Base-by-base conservation (phyloP, 2,113 vertebrate species). In the Trochalopteron elliotii region DNA sequence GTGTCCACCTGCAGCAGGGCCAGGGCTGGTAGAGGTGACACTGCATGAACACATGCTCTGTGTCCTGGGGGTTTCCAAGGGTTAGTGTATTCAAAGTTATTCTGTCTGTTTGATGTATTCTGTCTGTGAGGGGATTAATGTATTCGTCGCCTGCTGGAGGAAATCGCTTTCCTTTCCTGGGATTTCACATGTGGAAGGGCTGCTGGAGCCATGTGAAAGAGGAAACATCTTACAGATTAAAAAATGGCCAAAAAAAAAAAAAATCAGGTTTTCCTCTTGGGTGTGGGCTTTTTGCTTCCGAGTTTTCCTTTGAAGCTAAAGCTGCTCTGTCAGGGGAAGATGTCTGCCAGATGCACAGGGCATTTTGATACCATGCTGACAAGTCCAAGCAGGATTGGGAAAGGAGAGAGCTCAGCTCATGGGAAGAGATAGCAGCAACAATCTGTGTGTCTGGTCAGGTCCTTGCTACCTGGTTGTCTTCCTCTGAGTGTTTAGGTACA, bases 291-390 rank as follows among this genome's bases (percentile, higher is more conserved):
- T 86, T 94, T 72, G 33, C 87, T 96, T 96, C 91, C 6, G 7
- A 87, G 83, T 91, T 88, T 86, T 60, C 63, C 80, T 94, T 94
- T 95, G 93, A 95, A 95, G 88, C 59, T 80, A 63, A 67, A 91
- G 74, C 83, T 78, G 85, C 42, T 71, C 35, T 52, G 8, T 39
- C 57, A 89, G 74, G 40, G 57, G 37, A 81, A 76, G 40, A 61
- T 91, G 77, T 57, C 78, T 87, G 78, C 90, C 68, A 69, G 83
- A 91, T 70, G 70, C 69, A 56, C 45, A 3, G 70, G 90, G 87
- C 65, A 91, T 81, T 92, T 76, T 82, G 83, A 78, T 77, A 83
- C 59, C 72, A 7, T 10, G 33, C 65, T 83, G 53, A 59, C 55
- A 79, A 69, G 79, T 70, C 71, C 44, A 55, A 59, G 49, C 76